Percentiles rank a stretch among this genome's conserved stretches.
Evolutionary conservation across 2,888 invertebrate species (phyloP).

Genomic region (Rhabditoides inermis): DNA sequence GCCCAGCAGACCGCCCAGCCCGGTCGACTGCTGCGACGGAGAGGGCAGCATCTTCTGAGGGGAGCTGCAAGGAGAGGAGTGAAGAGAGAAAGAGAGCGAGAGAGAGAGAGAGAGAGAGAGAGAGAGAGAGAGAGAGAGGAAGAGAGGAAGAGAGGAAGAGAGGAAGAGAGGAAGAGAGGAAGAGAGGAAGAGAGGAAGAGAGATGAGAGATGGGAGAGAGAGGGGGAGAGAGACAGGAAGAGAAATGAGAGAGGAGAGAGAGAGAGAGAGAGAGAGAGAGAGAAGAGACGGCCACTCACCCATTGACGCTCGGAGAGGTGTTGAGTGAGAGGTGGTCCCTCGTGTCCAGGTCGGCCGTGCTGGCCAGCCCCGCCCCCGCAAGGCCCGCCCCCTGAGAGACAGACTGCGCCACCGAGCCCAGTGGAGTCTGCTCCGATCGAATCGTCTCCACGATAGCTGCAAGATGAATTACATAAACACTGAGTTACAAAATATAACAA

Average conservation of each 20-base stretch:
- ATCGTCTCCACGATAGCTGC: constrained; percentile 20
- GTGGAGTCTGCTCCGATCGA: constrained; percentile 11
- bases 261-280: neutral
- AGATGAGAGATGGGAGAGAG: neutral
- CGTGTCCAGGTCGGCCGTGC: neutral
- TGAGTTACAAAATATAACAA: neutral
- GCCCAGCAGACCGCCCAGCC: too few species aligned
- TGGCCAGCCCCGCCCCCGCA: neutral
- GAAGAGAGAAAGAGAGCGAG: neutral
- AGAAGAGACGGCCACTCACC: neutral
- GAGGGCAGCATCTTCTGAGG: neutral
- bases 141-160: neutral
- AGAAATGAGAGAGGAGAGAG: neutral
- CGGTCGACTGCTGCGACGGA: neutral
- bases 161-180: neutral
- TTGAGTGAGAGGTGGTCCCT: neutral
- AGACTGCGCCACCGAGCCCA: neutral
- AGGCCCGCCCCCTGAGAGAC: neutral
- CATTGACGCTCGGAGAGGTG: neutral
- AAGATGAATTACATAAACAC: neutral
- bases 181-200: neutral
- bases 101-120: neutral
- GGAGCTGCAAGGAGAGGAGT: neutral
- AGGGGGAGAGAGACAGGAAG: neutral
- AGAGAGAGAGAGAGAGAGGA: neutral